Evolutionary conservation across 1,140 invertebrate genomes (phyloP).

Genomic region (Papilio xuthus): DNA sequence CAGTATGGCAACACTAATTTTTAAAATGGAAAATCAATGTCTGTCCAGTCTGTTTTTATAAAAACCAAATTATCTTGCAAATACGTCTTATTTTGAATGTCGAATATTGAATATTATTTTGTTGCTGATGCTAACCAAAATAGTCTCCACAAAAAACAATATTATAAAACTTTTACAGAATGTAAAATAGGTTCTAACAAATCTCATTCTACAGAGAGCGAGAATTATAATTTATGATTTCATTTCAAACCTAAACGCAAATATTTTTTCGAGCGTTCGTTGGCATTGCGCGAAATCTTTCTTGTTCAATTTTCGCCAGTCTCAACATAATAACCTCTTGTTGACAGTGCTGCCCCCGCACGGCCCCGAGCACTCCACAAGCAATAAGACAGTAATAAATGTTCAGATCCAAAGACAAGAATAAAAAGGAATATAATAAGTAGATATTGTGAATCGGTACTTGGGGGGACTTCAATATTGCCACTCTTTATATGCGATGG

Average conservation of each 20-base stretch:
- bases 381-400: slow-evolving; percentile 81
- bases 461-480: slow-evolving; percentile 69
- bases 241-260: slow-evolving; percentile 45
- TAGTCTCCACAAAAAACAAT: background rate
- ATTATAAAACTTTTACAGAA: slow-evolving; percentile 2
- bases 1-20: background rate
- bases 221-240: slow-evolving; percentile 40
- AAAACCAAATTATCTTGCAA: no score
- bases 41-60: no score
- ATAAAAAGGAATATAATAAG: slow-evolving; percentile 78
- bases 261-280: slow-evolving; percentile 55
- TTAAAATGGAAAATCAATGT: no score
- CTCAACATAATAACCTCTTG: slow-evolving; percentile 79
- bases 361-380: slow-evolving; percentile 70
- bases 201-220: slow-evolving; percentile 11
- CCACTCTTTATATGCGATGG: slow-evolving; percentile 54
- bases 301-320: slow-evolving; percentile 76
- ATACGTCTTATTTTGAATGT: no score
- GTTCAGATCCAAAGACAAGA: slow-evolving; percentile 75
- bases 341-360: slow-evolving; percentile 66
- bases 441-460: slow-evolving; percentile 75
- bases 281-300: slow-evolving; percentile 64
- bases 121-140: background rate
- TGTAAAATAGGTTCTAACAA: slow-evolving; percentile 18
- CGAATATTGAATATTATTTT: background rate